Evolutionary conservation across 2,113 vertebrate species (phyloP), one percentile per base, ranked within the genome.

Genomic region (Centropus bengalensis): DNA sequence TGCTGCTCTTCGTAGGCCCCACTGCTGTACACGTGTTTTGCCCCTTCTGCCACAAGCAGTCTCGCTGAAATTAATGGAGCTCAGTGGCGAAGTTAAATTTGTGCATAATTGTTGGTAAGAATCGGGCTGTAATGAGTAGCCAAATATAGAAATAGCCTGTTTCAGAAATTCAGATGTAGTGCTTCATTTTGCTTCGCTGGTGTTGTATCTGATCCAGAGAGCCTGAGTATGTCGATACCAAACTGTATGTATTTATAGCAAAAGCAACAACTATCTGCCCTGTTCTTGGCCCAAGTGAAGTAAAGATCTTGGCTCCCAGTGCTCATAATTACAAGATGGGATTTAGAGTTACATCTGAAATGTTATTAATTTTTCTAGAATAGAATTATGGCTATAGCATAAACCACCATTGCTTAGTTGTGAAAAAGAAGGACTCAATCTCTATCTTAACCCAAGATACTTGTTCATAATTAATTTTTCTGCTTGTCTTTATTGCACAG

Each of bases 11-110:
- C 11, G 42, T 49, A 74, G 92, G 86, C 91, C 68, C 64, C 27
- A 1, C 21, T 0, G 3, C 70, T 27, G 66, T 24, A 18, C 55
- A 28, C 21, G 8, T 66, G 58, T 44, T 58, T 54, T 54, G 77
- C 28, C 45, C 51, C 5, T 40, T 12, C 88, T 91, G 64, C 88
- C 71, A 16, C 3, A 1, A 71, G 81, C 33, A 32, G 16, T 5
- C 77, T 58, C 44, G 0, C 78, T 40, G 64, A 86, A 83, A 60
- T 71, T 69, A 47, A 27, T 40, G 82, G 91, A 94, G 83, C 88
- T 88, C 83, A 87, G 79, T 97, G 89, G 93, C 82, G 82, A 93
- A 78, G 42, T 63, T 52, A 64, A 91, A 89, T 1, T 14, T 59
- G 8, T 63, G 44, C 9, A 8, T 52, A 75, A 60, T 44, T 69